A percentile compares a stretch with the other conserved stretches of the same genome.
phyloP scores from a whole-genome alignment of 2,888 invertebrate species.

The Oligia fasciuncula region DNA sequence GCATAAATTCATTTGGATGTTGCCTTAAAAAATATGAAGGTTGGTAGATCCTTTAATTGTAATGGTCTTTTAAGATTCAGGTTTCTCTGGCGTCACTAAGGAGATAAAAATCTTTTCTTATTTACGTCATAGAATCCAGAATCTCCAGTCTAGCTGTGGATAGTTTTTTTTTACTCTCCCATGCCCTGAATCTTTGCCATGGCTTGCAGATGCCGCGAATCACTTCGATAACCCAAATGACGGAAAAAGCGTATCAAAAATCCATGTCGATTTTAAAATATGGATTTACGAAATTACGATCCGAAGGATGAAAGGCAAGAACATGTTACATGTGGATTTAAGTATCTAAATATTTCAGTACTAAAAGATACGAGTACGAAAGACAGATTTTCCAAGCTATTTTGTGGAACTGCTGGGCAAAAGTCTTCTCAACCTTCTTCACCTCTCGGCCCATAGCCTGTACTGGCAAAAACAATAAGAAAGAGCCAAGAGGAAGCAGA shows the following conservation, averaged over 20 bases:
- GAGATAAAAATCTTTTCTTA: neutral
- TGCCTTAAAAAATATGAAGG: neutral
- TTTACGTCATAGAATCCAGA: neutral
- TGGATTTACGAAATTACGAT: neutral
- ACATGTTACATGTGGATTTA: neutral
- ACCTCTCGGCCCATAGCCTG: neutral
- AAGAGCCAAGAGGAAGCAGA: neutral
- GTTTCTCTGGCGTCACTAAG: neutral
- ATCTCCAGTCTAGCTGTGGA: neutral
- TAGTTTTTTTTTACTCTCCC: neutral
- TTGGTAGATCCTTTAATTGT: neutral
- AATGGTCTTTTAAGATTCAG: constrained; percentile 10
- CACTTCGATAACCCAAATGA: neutral
- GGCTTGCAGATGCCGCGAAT: neutral
- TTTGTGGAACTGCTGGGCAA: neutral
- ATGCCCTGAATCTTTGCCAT: neutral
- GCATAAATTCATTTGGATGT: neutral
- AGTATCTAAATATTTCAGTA: neutral
- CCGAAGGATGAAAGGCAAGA: neutral
- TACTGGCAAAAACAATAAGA: neutral
- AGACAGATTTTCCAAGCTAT: neutral
- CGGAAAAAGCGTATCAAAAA: neutral
- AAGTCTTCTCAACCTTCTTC: neutral
- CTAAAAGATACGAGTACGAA: too few relatives aligned
- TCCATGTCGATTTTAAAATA: neutral